Evolutionary conservation across 1,140 invertebrate species (phyloP).

Genomic region (Calliphora vicina): DNA sequence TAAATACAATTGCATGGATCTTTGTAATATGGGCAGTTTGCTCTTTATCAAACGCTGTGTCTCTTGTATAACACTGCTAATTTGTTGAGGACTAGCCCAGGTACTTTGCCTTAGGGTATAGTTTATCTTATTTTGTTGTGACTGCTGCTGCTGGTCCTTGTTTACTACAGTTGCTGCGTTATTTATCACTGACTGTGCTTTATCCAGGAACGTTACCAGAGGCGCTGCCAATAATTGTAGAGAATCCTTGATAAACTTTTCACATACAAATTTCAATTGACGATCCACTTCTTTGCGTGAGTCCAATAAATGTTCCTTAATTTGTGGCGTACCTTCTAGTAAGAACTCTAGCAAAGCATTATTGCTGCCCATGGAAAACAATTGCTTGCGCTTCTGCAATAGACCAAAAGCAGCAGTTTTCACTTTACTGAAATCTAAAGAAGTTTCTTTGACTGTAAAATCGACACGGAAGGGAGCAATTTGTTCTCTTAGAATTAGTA

Average conservation of each 20-base stretch:
- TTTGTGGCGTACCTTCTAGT: slow-evolving; percentile 88
- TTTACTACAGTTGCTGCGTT: background rate
- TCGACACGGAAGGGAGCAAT: slow-evolving; percentile 98
- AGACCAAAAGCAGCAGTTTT: slow-evolving; percentile 87
- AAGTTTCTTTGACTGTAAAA: slow-evolving; percentile 91
- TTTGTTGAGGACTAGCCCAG: slow-evolving; percentile 67
- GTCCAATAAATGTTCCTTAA: slow-evolving; percentile 90
- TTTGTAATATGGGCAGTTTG: slow-evolving; percentile 80
- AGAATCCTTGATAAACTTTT: slow-evolving; percentile 85
- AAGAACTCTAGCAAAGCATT: slow-evolving; percentile 94
- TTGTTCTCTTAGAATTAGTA: slow-evolving; percentile 95
- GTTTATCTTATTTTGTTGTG: slow-evolving; percentile 46
- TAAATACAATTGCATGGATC: slow-evolving; percentile 92
- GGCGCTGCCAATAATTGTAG: slow-evolving; percentile 80
- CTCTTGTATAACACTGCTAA: slow-evolving; percentile 70
- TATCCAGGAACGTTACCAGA: slow-evolving; percentile 76
- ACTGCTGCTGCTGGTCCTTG: slow-evolving; percentile 1
- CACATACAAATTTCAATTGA: slow-evolving; percentile 90
- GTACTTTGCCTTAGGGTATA: slow-evolving; percentile 61
- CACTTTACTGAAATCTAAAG: slow-evolving; percentile 89
- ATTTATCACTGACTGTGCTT: slow-evolving; percentile 66
- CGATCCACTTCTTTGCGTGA: slow-evolving; percentile 94
- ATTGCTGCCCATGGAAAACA: slow-evolving; percentile 88
- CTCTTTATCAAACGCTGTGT: slow-evolving; percentile 78
- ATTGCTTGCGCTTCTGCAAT: slow-evolving; percentile 82